These are phyloP conservation scores for Formica selysi DNA, from an alignment of 1,140 invertebrate genomes.

Conservation along the genomic window DNA sequence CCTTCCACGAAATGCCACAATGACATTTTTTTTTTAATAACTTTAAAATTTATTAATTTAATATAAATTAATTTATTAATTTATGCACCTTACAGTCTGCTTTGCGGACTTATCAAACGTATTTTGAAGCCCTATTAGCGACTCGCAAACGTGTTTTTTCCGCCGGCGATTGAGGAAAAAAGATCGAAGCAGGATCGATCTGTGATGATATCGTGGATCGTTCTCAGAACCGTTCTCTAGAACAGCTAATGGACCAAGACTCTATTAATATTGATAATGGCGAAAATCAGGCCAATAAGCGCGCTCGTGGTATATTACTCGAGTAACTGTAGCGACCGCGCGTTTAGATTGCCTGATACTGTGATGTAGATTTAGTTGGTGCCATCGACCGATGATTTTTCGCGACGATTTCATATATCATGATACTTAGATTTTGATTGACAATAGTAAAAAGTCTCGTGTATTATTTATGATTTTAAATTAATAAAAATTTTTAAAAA, in stretches of 20 bases:
- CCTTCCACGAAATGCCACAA: not conserved
- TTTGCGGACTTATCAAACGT: not conserved
- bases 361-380: conserved; percentile 25
- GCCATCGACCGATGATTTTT: conserved; percentile 49
- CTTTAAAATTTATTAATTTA: conserved; percentile 1
- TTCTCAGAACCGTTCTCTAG: conserved; percentile 57
- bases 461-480: not conserved
- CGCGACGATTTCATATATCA: not conserved
- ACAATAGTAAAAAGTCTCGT: not conserved
- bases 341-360: conserved; percentile 51
- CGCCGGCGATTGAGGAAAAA: conserved; percentile 31
- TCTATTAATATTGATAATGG: conserved; percentile 81
- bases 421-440: not conserved
- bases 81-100: not conserved
- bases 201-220: conserved; percentile 44
- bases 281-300: conserved; percentile 81
- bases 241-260: conserved; percentile 79
- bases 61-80: too few relatives aligned
- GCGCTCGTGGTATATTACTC: conserved; percentile 62
- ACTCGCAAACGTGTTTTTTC: not conserved
- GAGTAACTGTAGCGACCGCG: conserved; percentile 63
- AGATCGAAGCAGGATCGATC: conserved; percentile 37
- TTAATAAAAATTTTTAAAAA: not conserved
- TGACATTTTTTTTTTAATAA: not conserved
- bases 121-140: not conserved